phyloP scores from a whole-genome alignment of 2,888 invertebrate species.

The Drosophila antonietae region DNA sequence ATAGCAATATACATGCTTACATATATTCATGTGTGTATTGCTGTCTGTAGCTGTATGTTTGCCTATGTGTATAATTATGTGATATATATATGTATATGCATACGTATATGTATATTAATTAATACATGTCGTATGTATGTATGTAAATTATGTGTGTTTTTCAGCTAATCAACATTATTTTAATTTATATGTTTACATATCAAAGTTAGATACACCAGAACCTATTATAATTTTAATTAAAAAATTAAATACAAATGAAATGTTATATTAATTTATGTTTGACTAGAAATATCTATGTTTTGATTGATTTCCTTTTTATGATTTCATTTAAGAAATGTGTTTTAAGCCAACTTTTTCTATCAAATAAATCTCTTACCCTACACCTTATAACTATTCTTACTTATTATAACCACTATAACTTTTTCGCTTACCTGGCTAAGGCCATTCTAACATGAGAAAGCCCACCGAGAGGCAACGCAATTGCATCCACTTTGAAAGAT shows the following conservation, averaged over 20 bases:
- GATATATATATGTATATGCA: background rate
- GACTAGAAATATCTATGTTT: background rate
- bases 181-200: too few relatives aligned
- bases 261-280: too few relatives aligned
- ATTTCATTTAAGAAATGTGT: too few relatives aligned
- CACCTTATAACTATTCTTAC: background rate
- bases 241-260: too few relatives aligned
- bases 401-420: background rate
- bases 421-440: slow-evolving; percentile 87
- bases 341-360: too few relatives aligned
- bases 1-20: too few relatives aligned
- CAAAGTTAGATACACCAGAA: too few relatives aligned
- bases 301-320: too few relatives aligned
- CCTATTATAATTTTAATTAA: too few relatives aligned
- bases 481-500: slow-evolving; percentile 86
- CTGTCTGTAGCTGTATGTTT: background rate
- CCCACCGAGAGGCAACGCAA: slow-evolving; percentile 86
- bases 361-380: background rate
- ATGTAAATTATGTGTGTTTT: background rate
- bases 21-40: too few relatives aligned
- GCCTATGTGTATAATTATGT: background rate
- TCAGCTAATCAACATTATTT: too few relatives aligned
- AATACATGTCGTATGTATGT: background rate
- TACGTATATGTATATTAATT: background rate
- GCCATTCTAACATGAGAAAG: slow-evolving; percentile 89